phyloP scores from a whole-genome alignment of 2,888 invertebrate species.

The Sceliomorpha sp. region DNA sequence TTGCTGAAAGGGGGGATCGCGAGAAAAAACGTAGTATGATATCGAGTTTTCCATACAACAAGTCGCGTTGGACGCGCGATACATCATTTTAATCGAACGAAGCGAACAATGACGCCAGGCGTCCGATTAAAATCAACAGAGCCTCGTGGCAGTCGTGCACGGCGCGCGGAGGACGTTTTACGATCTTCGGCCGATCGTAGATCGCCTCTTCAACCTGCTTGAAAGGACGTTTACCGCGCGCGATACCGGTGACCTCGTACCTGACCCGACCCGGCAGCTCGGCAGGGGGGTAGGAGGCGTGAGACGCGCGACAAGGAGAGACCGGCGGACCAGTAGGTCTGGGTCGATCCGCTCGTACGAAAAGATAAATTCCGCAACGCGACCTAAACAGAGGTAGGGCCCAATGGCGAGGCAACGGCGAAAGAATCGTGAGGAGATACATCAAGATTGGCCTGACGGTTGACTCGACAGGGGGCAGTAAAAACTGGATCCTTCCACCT shows the following conservation, averaged over 20 bases:
- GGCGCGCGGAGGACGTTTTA: constrained; percentile 36
- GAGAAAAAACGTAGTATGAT: constrained; percentile 28
- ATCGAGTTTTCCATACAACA: constrained; percentile 17
- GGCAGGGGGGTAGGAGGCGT: constrained; percentile 33
- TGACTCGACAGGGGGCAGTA: constrained; percentile 69
- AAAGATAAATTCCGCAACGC: constrained; percentile 68
- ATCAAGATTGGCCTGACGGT: constrained; percentile 78
- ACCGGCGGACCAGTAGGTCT: constrained; percentile 63
- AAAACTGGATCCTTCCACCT: constrained; percentile 76
- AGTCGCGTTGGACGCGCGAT: constrained; percentile 26
- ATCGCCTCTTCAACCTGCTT: constrained; percentile 42
- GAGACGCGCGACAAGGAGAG: constrained; percentile 56
- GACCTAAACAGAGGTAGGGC: constrained; percentile 71
- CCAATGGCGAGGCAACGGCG: constrained; percentile 64
- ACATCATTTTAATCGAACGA: constrained; percentile 46
- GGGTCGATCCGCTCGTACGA: constrained; percentile 60
- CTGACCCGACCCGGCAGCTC: constrained; percentile 65
- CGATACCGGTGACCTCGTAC: constrained; percentile 60
- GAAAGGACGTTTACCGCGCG: constrained; percentile 47
- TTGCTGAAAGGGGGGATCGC: not conserved
- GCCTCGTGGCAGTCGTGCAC: constrained; percentile 30
- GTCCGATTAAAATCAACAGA: constrained; percentile 47
- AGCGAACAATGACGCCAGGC: constrained; percentile 37
- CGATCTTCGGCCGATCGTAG: constrained; percentile 44
- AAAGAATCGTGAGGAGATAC: constrained; percentile 73